Percentiles rank a stretch among this genome's conserved stretches.
phyloP scores from a whole-genome alignment of 2,113 vertebrate species.

The Sinocyclocheilus anshuiensis region DNA sequence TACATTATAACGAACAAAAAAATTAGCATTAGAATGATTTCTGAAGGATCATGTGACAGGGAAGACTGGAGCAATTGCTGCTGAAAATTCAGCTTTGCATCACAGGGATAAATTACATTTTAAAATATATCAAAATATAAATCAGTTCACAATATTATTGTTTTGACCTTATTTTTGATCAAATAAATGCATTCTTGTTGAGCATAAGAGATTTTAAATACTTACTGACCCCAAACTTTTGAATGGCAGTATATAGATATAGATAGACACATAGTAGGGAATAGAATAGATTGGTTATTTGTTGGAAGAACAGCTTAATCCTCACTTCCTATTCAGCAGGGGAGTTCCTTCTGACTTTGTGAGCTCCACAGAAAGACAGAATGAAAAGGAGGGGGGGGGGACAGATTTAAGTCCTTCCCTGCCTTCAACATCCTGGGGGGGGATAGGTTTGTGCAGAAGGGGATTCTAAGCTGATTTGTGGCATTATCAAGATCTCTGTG shows the following conservation, averaged over 20 bases:
- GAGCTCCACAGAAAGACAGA: constrained; percentile 32
- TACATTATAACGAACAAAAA: too few relatives aligned
- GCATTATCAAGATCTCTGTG: constrained; percentile 52
- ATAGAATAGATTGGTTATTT: constrained; percentile 46
- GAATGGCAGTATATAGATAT: background rate
- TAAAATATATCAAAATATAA: too few relatives aligned
- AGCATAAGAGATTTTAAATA: background rate
- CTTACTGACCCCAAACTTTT: background rate
- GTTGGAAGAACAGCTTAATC: constrained; percentile 20
- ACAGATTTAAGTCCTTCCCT: constrained; percentile 32
- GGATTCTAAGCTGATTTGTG: constrained; percentile 50
- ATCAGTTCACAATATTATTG: too few relatives aligned
- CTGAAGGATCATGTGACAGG: too few relatives aligned
- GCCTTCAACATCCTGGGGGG: constrained; percentile 31
- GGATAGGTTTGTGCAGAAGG: constrained; percentile 35
- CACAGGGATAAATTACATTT: too few relatives aligned
- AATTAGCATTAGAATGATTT: too few relatives aligned
- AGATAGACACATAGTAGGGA: constrained; percentile 28
- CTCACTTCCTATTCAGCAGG: constrained; percentile 26
- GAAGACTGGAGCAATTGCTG: too few relatives aligned
- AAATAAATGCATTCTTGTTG: background rate
- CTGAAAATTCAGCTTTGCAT: too few relatives aligned
- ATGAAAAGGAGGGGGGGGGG: constrained; percentile 2
- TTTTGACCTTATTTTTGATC: background rate
- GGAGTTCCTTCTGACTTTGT: constrained; percentile 39